Evolutionary conservation across 2,797 vertebrate genomes (phyloP).

Genomic region (Bucorvus abyssinicus): DNA sequence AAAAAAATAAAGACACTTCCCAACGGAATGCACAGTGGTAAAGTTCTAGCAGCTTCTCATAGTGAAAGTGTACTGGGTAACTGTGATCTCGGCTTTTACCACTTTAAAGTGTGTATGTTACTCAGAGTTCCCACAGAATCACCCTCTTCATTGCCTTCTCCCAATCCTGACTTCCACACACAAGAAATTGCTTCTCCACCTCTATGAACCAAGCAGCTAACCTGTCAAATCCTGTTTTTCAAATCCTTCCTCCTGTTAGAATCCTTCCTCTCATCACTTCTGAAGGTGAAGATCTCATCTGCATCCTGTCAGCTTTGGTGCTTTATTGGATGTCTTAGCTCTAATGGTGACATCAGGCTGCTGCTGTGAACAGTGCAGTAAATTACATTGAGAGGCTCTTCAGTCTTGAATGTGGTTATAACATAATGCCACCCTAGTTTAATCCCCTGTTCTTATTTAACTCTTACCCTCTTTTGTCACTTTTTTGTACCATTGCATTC

Average conservation of each 20-base stretch:
- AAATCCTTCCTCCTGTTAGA: not conserved
- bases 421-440: not conserved
- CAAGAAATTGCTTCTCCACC: not conserved
- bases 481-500: not conserved
- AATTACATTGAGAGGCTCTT: not conserved
- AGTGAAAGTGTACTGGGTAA: not conserved
- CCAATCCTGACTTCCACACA: not conserved
- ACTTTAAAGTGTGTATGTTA: not conserved
- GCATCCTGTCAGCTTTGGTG: not conserved
- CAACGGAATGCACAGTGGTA: not conserved
- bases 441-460: not conserved
- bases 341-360: not conserved
- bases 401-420: not conserved
- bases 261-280: not conserved
- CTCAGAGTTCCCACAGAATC: not conserved
- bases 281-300: not conserved
- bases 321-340: not conserved
- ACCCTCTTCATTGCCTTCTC: not conserved
- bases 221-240: not conserved
- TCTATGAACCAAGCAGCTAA: not conserved
- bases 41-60: not conserved
- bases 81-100: not conserved
- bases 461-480: not conserved
- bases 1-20: not conserved
- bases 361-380: not conserved